Evolutionary conservation across 2,797 vertebrate species (phyloP).

Genomic region (Micrastur ruficollis): DNA sequence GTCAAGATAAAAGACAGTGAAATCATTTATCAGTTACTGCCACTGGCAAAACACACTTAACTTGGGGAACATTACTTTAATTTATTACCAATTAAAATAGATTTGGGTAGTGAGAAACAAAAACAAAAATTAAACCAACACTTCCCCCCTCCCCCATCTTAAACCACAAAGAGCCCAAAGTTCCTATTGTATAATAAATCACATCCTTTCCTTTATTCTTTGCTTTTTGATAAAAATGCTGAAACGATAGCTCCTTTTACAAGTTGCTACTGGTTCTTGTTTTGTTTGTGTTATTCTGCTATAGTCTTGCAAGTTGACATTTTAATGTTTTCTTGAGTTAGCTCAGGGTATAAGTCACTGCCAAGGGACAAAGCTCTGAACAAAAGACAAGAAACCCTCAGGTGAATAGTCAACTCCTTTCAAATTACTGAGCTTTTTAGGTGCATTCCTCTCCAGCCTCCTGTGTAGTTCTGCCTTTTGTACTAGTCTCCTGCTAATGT

Average conservation of each 20-base stretch:
- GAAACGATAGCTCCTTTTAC: not conserved
- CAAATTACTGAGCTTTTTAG: not conserved
- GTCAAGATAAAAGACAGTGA: not conserved
- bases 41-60: not conserved
- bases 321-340: not conserved
- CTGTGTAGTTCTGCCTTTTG: not conserved
- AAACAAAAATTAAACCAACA: not conserved
- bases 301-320: not conserved
- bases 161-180: not conserved
- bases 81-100: not conserved
- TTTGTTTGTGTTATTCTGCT: not conserved
- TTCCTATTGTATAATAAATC: not conserved
- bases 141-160: not conserved
- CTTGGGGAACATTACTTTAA: not conserved
- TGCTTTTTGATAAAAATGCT: not conserved
- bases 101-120: not conserved
- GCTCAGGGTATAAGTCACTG: not conserved
- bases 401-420: not conserved
- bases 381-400: not conserved
- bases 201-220: not conserved
- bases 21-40: not conserved
- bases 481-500: not conserved
- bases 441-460: not conserved
- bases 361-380: not conserved
- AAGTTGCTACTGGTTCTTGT: not conserved